A percentile compares a stretch with the other conserved stretches of the same genome.
Evolutionary conservation across 2,888 invertebrate species (phyloP).

Genomic region (Drosophila acutilabella): DNA sequence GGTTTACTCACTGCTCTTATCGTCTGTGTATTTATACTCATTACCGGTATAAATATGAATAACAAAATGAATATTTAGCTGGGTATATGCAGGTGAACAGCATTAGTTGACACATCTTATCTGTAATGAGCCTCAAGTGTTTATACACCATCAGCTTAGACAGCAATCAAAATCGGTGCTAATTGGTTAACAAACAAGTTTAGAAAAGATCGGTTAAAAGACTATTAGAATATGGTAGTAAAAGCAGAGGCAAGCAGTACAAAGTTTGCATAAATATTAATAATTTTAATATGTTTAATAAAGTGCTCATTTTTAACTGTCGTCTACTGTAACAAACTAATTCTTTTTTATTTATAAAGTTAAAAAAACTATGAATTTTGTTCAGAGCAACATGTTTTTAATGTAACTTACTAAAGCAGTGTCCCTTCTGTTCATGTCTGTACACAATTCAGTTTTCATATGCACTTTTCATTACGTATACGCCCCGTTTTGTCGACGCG

Average conservation of each 20-base stretch:
- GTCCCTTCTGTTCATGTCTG: background rate
- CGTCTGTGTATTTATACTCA: slow-evolving; percentile 25
- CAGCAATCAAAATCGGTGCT: slow-evolving; percentile 5
- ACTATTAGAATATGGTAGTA: too few relatives aligned
- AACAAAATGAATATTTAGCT: background rate
- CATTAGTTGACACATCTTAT: slow-evolving; percentile 36
- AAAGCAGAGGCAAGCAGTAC: too few relatives aligned
- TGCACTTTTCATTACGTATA: slow-evolving; percentile 54
- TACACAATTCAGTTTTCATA: too few relatives aligned
- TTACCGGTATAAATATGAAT: slow-evolving; percentile 12
- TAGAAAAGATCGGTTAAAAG: background rate
- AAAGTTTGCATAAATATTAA: too few relatives aligned
- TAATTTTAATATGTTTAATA: too few relatives aligned
- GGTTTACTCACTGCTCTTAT: slow-evolving; percentile 60
- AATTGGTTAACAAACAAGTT: background rate
- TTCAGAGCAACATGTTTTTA: background rate
- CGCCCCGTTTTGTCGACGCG: slow-evolving; percentile 43
- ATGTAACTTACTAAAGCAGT: background rate
- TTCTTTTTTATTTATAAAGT: too few relatives aligned
- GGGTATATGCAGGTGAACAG: background rate
- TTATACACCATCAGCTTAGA: slow-evolving; percentile 1
- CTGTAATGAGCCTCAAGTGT: slow-evolving; percentile 31
- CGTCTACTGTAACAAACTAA: too few relatives aligned
- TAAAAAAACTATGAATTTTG: too few relatives aligned
- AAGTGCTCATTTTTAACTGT: too few relatives aligned